phyloP scores from a whole-genome alignment of 2,113 vertebrate genomes.

The Epinephelus cyanopodus region DNA sequence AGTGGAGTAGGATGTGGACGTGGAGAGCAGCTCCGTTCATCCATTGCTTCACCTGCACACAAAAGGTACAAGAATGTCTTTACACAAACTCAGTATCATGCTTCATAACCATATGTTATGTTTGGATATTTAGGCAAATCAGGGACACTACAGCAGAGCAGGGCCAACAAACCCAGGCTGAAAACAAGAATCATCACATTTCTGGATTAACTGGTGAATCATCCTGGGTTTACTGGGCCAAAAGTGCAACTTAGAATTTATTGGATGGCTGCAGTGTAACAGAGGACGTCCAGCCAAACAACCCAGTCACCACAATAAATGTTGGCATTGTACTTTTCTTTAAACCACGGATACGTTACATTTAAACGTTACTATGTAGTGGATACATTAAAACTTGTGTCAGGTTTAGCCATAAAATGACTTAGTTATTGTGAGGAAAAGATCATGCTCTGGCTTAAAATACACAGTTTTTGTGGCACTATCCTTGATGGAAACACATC shows the following conservation, averaged over 20 bases:
- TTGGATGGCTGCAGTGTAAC: no score
- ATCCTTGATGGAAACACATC: no score
- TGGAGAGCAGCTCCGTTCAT: constrained; percentile 33
- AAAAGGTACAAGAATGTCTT: background rate
- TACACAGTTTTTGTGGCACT: no score
- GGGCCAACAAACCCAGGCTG: background rate
- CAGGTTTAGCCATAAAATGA: no score
- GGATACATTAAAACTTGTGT: no score
- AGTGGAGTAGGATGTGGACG: constrained; percentile 31
- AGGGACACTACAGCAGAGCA: background rate
- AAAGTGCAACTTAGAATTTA: background rate
- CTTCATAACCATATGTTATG: no score
- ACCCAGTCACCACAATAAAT: no score
- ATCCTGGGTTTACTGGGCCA: background rate
- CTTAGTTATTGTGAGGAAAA: no score
- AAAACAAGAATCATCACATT: background rate
- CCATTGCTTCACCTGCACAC: constrained; percentile 39
- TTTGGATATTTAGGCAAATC: background rate
- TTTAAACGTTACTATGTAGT: no score
- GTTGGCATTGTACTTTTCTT: no score
- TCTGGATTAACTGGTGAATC: background rate
- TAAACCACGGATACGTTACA: no score
- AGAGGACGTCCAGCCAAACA: background rate
- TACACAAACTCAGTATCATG: background rate
- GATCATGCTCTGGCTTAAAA: no score